Base-by-base conservation (phyloP, 2,113 vertebrate genomes). In the Apteryx mantelli region DNA sequence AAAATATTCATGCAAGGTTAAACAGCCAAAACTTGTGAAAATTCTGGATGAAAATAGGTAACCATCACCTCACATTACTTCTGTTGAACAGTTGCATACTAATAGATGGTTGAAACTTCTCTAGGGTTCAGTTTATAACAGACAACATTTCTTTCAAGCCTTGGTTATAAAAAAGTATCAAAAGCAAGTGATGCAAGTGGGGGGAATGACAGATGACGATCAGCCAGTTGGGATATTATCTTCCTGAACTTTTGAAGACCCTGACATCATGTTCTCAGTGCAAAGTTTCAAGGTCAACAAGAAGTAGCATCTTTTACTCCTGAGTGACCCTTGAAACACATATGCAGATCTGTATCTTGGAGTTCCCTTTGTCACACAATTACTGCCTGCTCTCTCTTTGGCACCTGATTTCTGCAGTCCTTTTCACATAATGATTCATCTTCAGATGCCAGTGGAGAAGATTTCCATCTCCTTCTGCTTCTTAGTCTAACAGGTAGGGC, bases 1-100 rank as follows among this genome's bases (percentile, higher is more conserved):
- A 56, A 95, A 93, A 84, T 91, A 96, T 85, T 89, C 14, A 95
- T 89, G 70, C 66, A 82, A 89, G 92, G 84, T 96, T 96, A 97
- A 97, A 95, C 36, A 89, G 70, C 61, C 64, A 93, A 82, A 77
- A 65, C 38, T 91, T 71, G 32, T 76, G 71, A 93, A 94, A 93
- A 80, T 79, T 89, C 82, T 85, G 30, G 58, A 80, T 76, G 66
- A 92, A 95, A 95, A 94, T 30, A 86, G 53, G 40, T 65, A 63
- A 65, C 48, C 87, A 71, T 64, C 16, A 3, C 20, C 55, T 93
- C 66, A 46, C 56, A 18, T 9, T 89, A 70, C 34, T 83, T 85
- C n/a, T 66, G 13, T 93, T 93, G 17, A 87, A 87, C 79, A 87
- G 42, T 19, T 68, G 44, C 16, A 26, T 80, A 32, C 30, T 69